These are phyloP conservation scores for Unio delphinus DNA, from an alignment of 2,888 invertebrate genomes.

Conservation along the genomic window DNA sequence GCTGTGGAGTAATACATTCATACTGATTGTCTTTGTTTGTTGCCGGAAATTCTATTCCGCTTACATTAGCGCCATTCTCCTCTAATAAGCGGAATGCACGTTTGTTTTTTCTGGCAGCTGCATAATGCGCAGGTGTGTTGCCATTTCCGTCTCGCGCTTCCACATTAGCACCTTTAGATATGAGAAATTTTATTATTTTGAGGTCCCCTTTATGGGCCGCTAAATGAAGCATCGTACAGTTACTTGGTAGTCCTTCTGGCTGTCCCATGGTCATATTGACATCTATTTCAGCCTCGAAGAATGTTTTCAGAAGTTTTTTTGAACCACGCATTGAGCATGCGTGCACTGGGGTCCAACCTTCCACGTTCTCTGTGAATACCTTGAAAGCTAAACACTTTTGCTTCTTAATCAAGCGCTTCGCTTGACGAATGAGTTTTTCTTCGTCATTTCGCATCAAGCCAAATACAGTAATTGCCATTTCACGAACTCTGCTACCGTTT, in stretches of 20 bases:
- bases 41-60: constrained; percentile 18
- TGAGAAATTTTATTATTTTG: constrained; percentile 43
- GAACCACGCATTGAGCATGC: constrained; percentile 53
- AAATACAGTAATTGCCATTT: constrained; percentile 36
- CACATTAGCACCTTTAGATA: constrained; percentile 45
- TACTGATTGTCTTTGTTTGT: constrained; percentile 1
- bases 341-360: constrained; percentile 58
- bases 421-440: constrained; percentile 35
- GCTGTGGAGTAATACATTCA: constrained; percentile 39
- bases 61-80: constrained; percentile 40
- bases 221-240: constrained; percentile 48
- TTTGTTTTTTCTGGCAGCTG: constrained; percentile 33
- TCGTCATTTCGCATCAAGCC: constrained; percentile 42
- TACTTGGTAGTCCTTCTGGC: constrained; percentile 50
- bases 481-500: not conserved
- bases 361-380: constrained; percentile 45
- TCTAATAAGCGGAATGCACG: constrained; percentile 37
- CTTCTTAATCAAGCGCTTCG: constrained; percentile 44
- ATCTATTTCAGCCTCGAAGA: constrained; percentile 47
- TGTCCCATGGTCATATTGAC: constrained; percentile 53
- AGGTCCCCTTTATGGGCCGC: constrained; percentile 48
- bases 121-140: constrained; percentile 46
- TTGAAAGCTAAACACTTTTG: constrained; percentile 27
- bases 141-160: constrained; percentile 43
- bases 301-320: constrained; percentile 47